Base-by-base conservation (phyloP, 2,113 vertebrate species). In the Ranitomeya imitator region DNA sequence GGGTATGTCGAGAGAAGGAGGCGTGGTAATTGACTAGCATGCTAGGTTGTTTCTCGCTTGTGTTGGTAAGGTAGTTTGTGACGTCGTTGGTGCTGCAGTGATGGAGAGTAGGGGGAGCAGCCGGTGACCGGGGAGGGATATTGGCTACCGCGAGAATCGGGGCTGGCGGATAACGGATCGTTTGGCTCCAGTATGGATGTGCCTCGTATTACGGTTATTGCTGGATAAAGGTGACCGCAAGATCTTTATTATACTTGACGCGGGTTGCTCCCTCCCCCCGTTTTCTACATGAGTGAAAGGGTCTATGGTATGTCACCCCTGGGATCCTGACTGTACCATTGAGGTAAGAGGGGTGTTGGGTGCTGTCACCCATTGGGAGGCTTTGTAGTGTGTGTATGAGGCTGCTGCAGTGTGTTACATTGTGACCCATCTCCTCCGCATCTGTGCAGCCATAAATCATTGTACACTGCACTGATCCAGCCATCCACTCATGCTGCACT, bases 71-170 rank as follows among this genome's bases (percentile, higher is more conserved):
- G 85, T 79, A 84, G 86, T 19, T 55, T 79, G 82, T 0, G 89
- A 88, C 84, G 55, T 85, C 79, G 55, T 77, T 63, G 87, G 79
- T 91, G 93, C 92, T 91, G 93, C 93, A 91, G 92, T 91, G 91
- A 92, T 91, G 92, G 93, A 91, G 91, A 93, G 90, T 89, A 85
- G 91, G 93, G 93, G 92, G 92, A 91, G 92, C 71, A 51, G 86
- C 69, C 79, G 86, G 63, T 88, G 86, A 83, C 79, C 86, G 65
- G 69, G 79, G 26, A 45, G 19, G 59, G 9, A 55, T 37, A 23
- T 79, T 9, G 45, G 26, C 83, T 23, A 57, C 54, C 51, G 87
- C 26, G 73, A 77, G 71, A 37, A 10, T 60, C 76, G 78, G 78
- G 23, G 23, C 23, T 51, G 78, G 23, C 54, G 23, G 65, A 63